Evolutionary conservation across 2,797 vertebrate genomes (phyloP).

Genomic region (Sebastes taczanowskii): DNA sequence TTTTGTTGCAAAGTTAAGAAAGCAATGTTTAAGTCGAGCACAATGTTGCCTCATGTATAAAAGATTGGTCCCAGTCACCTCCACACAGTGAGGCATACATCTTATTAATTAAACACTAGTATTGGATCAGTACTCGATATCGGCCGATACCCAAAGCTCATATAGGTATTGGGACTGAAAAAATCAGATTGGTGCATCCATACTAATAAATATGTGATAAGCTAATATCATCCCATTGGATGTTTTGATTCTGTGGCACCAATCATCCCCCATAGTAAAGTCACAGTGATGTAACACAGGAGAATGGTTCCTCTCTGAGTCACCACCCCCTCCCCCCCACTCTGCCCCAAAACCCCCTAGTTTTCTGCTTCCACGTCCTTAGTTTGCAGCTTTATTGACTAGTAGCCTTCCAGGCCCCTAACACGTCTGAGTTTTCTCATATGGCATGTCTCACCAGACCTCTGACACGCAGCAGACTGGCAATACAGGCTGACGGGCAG

Average conservation of each 20-base stretch:
- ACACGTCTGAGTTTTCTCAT: slow-evolving; percentile 46
- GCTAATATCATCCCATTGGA: background rate
- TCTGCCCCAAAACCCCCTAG: slow-evolving; percentile 47
- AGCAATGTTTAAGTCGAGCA: no score
- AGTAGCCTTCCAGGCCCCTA: slow-evolving; percentile 36
- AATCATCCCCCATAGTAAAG: slow-evolving; percentile 32
- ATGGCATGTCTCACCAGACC: slow-evolving; percentile 51
- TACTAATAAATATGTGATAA: background rate
- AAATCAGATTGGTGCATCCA: no score
- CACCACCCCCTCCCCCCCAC: background rate
- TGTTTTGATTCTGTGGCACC: slow-evolving; percentile 28
- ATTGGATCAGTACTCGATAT: no score
- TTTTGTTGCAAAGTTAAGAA: no score
- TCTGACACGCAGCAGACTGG: slow-evolving; percentile 47
- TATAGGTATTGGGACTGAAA: no score
- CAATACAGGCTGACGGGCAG: slow-evolving; percentile 22
- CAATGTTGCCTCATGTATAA: no score
- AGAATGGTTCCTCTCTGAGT: slow-evolving; percentile 60
- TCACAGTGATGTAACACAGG: slow-evolving; percentile 64
- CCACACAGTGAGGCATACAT: no score
- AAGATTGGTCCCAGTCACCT: no score
- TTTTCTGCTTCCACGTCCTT: slow-evolving; percentile 56
- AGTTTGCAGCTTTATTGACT: slow-evolving; percentile 60
- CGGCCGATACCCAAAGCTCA: no score
- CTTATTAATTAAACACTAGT: no score